phyloP scores from a whole-genome alignment of 2,888 invertebrate genomes.

The Formica aserva region DNA sequence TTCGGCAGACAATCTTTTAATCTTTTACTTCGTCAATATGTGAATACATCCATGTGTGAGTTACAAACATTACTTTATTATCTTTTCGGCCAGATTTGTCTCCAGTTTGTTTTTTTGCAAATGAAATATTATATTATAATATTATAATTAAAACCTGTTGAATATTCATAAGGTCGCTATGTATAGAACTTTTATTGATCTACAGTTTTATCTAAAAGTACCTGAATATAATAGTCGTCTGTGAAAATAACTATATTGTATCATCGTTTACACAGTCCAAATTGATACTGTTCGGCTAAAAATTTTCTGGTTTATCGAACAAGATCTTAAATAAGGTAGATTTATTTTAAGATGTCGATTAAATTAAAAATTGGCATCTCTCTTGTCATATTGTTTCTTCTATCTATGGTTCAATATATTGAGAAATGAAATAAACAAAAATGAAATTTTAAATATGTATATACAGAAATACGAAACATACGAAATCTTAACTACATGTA shows the following conservation, averaged over 20 bases:
- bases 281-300: not conserved
- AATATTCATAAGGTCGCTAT: constrained; percentile 24
- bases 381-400: constrained; percentile 18
- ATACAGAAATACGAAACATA: constrained; percentile 38
- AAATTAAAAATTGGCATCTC: constrained; percentile 40
- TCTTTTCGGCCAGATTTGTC: constrained; percentile 45
- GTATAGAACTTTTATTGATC: not conserved
- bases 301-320: not conserved
- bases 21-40: constrained; percentile 78
- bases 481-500: constrained; percentile 48
- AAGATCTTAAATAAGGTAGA: not conserved
- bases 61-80: constrained; percentile 67
- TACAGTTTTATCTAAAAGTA: not conserved
- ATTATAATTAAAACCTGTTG: not conserved
- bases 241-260: not conserved
- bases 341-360: not conserved
- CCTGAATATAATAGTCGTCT: not conserved
- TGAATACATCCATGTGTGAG: constrained; percentile 70
- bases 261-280: not conserved
- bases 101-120: constrained; percentile 12
- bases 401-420: constrained; percentile 30
- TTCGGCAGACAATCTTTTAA: constrained; percentile 77
- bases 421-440: constrained; percentile 73
- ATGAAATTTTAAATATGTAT: constrained; percentile 72
- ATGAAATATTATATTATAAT: not conserved